Evolutionary conservation across 2,113 vertebrate genomes (phyloP).

Genomic region (Sinocyclocheilus anophthalmus): DNA sequence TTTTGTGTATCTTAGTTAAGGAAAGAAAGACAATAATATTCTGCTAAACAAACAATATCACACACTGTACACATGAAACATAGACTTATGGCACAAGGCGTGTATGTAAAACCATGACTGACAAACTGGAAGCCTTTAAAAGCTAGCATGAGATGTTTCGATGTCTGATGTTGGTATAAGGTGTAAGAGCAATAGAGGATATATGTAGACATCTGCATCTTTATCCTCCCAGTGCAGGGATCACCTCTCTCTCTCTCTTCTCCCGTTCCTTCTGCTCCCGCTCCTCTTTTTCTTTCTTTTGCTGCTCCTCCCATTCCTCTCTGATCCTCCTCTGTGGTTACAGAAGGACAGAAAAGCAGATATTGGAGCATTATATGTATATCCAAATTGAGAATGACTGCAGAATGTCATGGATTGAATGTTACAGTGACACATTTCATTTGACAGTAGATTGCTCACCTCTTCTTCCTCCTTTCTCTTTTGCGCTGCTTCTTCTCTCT

Average conservation of each 20-base stretch:
- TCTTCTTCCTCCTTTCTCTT: slow-evolving; percentile 90
- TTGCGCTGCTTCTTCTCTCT: slow-evolving; percentile 85
- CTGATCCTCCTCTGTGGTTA: slow-evolving; percentile 84
- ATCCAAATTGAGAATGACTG: neutral
- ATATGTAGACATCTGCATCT: slow-evolving; percentile 69
- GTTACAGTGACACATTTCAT: too few relatives aligned
- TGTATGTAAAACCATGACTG: neutral
- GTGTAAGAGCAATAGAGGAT: slow-evolving; percentile 75
- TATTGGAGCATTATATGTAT: neutral
- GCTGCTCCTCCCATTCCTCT: slow-evolving; percentile 94
- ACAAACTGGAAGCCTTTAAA: neutral
- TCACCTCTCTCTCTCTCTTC: slow-evolving; percentile 97
- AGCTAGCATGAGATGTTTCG: neutral
- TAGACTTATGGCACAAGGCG: neutral
- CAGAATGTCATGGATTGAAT: neutral
- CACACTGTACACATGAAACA: neutral
- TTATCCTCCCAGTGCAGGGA: slow-evolving; percentile 83
- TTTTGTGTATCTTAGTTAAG: slow-evolving; percentile 73
- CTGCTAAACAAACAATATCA: slow-evolving; percentile 13
- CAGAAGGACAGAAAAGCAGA: slow-evolving; percentile 3
- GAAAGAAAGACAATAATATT: slow-evolving; percentile 52
- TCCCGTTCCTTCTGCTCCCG: slow-evolving; percentile 85
- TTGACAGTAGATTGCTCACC: slow-evolving; percentile 69
- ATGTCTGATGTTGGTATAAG: neutral
- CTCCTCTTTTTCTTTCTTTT: slow-evolving; percentile 84